Base-by-base conservation (phyloP, 2,888 invertebrate genomes). In the Megamerina dolium region DNA sequence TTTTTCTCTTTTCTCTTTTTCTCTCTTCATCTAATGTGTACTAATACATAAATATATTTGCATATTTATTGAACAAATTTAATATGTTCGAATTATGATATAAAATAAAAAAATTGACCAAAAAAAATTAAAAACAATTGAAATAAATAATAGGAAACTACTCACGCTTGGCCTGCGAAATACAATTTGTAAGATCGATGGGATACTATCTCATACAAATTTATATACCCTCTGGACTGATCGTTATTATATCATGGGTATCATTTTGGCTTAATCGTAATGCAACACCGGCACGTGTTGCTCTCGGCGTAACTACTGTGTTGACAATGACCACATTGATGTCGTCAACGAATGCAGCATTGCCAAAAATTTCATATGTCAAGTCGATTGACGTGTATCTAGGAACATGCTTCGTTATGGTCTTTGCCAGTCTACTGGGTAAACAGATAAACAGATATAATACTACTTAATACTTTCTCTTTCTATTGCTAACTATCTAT, bases 381-480 rank as follows among this genome's bases (percentile, higher is more conserved):
- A 95, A 95, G 75, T 91, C 91, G 61, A 95, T 95, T 74, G 95
- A 95, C 76, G 93, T 95, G 63, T 95, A 93, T 76, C 78, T 94
- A 75, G 93, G 93, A 66, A 94, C 93, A 66, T 94, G 93, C 78
- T 95, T 95, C 87, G 91, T 95, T 72, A 95, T 95, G 94, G 95
- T 95, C 70, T 95, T 95, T 79, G 94, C 94, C 63, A 93, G 93
- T 74, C 79, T 96, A 70, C 77, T 96, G 77, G 92, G 91, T 90
- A 81, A 84, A 77, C 62, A 59, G 55, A 27, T 39, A 19, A 34
- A 34, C n/a, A 35, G 10, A 18, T 14, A 38, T 16, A 32, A n/a
- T 32, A 10, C 10, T 17, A n/a, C n/a, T 10, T n/a, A 32, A 10
- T 16, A 32, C 32, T 14, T 16, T 17, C 14, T 14, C 33, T 35